Conservation (phyloP, 2,113 vertebrate genomes). For the Ctenodactylus gundi region DNA sequence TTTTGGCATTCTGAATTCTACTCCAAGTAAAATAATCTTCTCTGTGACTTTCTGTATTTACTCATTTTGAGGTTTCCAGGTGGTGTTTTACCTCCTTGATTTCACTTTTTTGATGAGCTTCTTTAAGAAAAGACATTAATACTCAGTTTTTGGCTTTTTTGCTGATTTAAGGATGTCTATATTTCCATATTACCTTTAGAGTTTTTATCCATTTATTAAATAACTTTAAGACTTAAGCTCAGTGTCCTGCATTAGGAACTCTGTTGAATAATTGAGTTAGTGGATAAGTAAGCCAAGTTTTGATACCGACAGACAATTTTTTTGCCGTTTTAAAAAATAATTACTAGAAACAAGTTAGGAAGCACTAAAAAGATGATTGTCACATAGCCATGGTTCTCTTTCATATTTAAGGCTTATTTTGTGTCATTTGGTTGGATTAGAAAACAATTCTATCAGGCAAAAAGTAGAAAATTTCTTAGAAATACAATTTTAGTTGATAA, state of each 20-base stretch:
- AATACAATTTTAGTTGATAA: not conserved
- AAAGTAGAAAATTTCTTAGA: not conserved
- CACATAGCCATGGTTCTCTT: not conserved
- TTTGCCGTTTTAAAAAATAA: not conserved
- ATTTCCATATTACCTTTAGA: not conserved
- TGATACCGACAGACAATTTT: not conserved
- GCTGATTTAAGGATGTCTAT: not conserved
- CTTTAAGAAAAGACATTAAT: not conserved
- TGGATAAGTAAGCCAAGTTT: not conserved
- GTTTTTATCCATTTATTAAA: not conserved
- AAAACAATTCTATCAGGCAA: slow-evolving; percentile 5
- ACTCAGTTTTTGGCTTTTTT: not conserved
- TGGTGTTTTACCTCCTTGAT: not conserved
- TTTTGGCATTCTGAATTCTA: not conserved
- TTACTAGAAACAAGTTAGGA: not conserved
- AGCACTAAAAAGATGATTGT: not conserved
- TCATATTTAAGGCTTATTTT: slow-evolving; percentile 30
- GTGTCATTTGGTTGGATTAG: not conserved
- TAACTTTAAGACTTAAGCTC: not conserved
- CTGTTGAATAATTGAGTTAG: not conserved
- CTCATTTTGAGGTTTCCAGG: not conserved
- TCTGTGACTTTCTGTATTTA: not conserved
- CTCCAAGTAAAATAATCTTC: not conserved
- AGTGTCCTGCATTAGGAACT: not conserved
- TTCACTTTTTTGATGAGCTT: not conserved